Evolutionary conservation across 2,888 invertebrate species (phyloP).

Genomic region (Tetrapedia diversipes): DNA sequence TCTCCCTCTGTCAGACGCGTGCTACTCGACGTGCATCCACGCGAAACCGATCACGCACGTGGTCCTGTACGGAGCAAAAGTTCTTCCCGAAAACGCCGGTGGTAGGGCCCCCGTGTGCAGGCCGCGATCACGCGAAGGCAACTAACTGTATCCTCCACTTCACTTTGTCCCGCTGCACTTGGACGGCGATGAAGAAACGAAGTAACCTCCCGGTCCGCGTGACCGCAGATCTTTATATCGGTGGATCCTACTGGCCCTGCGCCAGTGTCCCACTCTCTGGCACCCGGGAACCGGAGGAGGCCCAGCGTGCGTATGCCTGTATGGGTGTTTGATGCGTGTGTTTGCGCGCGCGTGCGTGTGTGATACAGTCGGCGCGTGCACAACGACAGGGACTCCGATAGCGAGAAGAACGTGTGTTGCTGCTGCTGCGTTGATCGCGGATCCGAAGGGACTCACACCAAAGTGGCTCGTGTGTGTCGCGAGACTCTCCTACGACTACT

Average conservation of each 20-base stretch:
- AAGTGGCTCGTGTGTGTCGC: constrained; percentile 60
- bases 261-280: constrained; percentile 65
- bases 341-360: too few species aligned
- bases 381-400: too few species aligned
- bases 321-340: too few species aligned
- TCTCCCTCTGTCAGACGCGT: constrained; percentile 26
- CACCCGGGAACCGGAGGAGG: constrained; percentile 33
- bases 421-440: constrained; percentile 28
- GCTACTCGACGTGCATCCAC: constrained; percentile 23
- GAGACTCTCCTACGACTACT: constrained; percentile 63
- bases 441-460: constrained; percentile 28
- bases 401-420: too few species aligned
- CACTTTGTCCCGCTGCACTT: constrained; percentile 71
- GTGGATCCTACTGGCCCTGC: constrained; percentile 69
- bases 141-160: constrained; percentile 62
- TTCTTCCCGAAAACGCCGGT: too few species aligned
- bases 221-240: constrained; percentile 69
- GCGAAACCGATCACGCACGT: constrained; percentile 16
- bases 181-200: constrained; percentile 72
- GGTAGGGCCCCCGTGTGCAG: too few species aligned
- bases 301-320: constrained; percentile 2
- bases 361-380: too few species aligned
- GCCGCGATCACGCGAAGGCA: constrained; percentile 16
- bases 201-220: constrained; percentile 56
- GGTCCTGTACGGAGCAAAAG: too few species aligned